Base-by-base conservation (phyloP, 2,888 invertebrate species). In the Vannuccia rotundouncinata region DNA sequence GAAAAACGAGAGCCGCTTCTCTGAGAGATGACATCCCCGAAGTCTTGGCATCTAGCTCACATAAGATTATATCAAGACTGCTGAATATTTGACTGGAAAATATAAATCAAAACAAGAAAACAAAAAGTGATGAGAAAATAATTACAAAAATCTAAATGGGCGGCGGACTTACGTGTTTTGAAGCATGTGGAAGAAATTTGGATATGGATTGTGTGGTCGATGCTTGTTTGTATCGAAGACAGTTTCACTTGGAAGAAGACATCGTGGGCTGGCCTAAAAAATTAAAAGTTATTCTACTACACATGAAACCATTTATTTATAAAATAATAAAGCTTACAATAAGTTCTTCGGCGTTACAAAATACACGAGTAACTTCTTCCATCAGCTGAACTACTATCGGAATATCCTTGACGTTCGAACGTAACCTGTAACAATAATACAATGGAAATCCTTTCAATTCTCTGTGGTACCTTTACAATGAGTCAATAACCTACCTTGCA, bases 401-500 rank as follows among this genome's bases (percentile, higher is more conserved):
- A 66, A 66, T 2, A 22, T 5, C 25, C 25, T 66, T 22, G 2
- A 66, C 22, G 25, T 66, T 66, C 5, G 66, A 66, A 66, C n/a
- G n/a, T n/a, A n/a, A n/a, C n/a, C n/a, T n/a, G n/a, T n/a, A n/a
- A n/a, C n/a, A n/a, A n/a, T n/a, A n/a, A n/a, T n/a, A n/a, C n/a
- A n/a, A n/a, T n/a, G n/a, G n/a, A n/a, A n/a, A n/a, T n/a, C n/a
- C n/a, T n/a, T n/a, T n/a, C n/a, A n/a, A n/a, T n/a, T n/a, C n/a
- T n/a, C n/a, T n/a, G n/a, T n/a, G n/a, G n/a, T n/a, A n/a, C n/a
- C n/a, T n/a, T n/a, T n/a, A n/a, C n/a, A n/a, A n/a, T n/a, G n/a
- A n/a, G n/a, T n/a, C n/a, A n/a, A n/a, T 66, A 66, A 78, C 45
- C 29, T 75, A 79, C 79, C 30, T 79, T 28, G 77, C n/a, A 77